Evolutionary conservation across 2,797 vertebrate genomes (phyloP), one percentile per base, ranked within the genome.

Genomic region (Florisuga fusca): DNA sequence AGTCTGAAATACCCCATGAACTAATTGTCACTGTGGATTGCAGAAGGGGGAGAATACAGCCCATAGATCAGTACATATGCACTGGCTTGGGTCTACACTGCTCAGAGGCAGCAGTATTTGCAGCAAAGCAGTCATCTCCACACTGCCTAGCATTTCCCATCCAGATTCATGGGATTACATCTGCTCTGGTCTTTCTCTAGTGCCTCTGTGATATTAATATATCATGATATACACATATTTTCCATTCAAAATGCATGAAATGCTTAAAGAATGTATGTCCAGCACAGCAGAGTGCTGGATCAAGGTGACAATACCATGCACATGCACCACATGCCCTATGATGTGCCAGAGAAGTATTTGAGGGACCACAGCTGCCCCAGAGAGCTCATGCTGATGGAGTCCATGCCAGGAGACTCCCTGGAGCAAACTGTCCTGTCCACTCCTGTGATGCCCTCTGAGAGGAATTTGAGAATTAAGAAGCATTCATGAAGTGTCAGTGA

Each of bases 271-370:
- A 73, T 15, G 22, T 66, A 51, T 2, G 6, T 31, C 21, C 25
- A 64, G 29, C 36, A 29, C 25, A 77, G 43, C 59, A 46, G 64
- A 57, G 15, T 4, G n/a, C 18, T 41, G 38, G 19, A 25, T 84
- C 38, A 50, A 43, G 59, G 54, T 48, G 25, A 11, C 45, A n/a
- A 3, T 45, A 55, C 15, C 6, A 29, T 16, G 8, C 38, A 14
- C 2, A 1, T 23, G 25, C 10, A 2, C 18, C 22, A 17, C 23
- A 31, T 11, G 15, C 21, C 31, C 13, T 54, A 0, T 23, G 21
- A 23, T 15, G 33, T 43, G 64, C 41, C 33, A 43, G 33, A 54
- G 15, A 54, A 67, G 31, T 17, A 16, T 50, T 17, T 51, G 48
- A 63, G 67, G 20, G n/a, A 57, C 22, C 15, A 18, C 2, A 1